Evolutionary conservation across 2,113 vertebrate species (phyloP), one percentile per base, ranked within the genome.

Genomic region (Paradoxurus hermaphroditus): DNA sequence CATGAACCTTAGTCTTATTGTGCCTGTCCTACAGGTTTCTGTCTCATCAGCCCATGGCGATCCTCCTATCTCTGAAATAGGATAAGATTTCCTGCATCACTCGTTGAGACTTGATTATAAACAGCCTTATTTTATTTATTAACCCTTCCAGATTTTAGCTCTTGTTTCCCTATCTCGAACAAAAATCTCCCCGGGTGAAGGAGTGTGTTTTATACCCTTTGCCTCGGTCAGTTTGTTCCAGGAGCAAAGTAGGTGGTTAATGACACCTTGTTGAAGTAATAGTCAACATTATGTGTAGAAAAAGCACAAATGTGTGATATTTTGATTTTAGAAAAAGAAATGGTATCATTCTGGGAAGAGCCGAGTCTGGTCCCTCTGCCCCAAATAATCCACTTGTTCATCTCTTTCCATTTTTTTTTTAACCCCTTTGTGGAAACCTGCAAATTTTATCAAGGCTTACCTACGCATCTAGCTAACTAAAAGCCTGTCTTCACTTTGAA

Each of bases 81-180:
- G 3, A 0, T 11, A 7, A 9, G 5, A 25, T 34, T 84, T 34
- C 68, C 13, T 18, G 21, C 0, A 0, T 65, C 65, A 14, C 29
- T 75, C 68, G 15, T 15, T 8, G 19, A 5, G 41, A 0, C 14
- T 65, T 4, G n/a, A 46, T 4, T 10, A 0, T 29, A 15, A 39
- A 12, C 11, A 12, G 68, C n/a, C 39, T 89, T 70, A 39, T 79
- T 78, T 56, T 27, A 72, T 39, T 70, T 49, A 25, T 41, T n/a
- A 39, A 41, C 0, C 6, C 46, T 86, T 21, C 63, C 25, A 16
- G n/a, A 5, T 63, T 77, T 85, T 19, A 41, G 9, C 16, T 39
- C 75, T 97, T 51, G 0, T 39, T 14, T 39, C 39, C 11, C 8
- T 41, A 34, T 56, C 67, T 51, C 68, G 34, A 70, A 31, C 51